A percentile compares a stretch with the other conserved stretches of the same genome.
phyloP scores from a whole-genome alignment of 2,888 invertebrate genomes.

The Chesias legatella region DNA sequence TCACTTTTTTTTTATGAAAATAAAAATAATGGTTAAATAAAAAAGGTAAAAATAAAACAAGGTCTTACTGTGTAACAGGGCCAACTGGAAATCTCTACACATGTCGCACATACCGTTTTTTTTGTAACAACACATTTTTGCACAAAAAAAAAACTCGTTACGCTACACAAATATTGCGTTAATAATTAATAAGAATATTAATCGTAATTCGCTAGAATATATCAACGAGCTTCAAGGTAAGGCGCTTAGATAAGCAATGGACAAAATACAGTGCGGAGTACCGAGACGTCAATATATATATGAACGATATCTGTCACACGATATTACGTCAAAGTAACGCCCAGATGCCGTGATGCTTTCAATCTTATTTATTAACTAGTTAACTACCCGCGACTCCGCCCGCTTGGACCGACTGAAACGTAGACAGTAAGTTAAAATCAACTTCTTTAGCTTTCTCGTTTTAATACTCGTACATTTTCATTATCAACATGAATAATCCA shows the following conservation, averaged over 20 bases:
- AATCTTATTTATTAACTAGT: constrained; percentile 65
- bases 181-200: constrained; percentile 23
- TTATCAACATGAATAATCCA: too few species aligned
- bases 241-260: constrained; percentile 74
- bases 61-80: constrained; percentile 67
- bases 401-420: too few species aligned
- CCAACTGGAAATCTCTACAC: constrained; percentile 71
- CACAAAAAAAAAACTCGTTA: constrained; percentile 24
- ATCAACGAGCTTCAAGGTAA: constrained; percentile 72
- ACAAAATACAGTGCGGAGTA: constrained; percentile 67
- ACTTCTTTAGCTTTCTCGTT: too few species aligned
- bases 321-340: constrained; percentile 78
- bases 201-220: constrained; percentile 34
- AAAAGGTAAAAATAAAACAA: too few species aligned
- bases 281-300: constrained; percentile 74
- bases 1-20: too few species aligned
- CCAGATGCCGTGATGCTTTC: constrained; percentile 69
- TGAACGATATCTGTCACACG: constrained; percentile 69
- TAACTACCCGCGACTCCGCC: too few species aligned
- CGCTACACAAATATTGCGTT: neutral
- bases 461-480: too few species aligned
- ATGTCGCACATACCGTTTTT: constrained; percentile 69
- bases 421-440: too few species aligned
- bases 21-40: too few species aligned
- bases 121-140: constrained; percentile 73